Evolutionary conservation across 2,797 vertebrate genomes (phyloP), one percentile per base, ranked within the genome.

Genomic region (Gymnoscopelus braueri): DNA sequence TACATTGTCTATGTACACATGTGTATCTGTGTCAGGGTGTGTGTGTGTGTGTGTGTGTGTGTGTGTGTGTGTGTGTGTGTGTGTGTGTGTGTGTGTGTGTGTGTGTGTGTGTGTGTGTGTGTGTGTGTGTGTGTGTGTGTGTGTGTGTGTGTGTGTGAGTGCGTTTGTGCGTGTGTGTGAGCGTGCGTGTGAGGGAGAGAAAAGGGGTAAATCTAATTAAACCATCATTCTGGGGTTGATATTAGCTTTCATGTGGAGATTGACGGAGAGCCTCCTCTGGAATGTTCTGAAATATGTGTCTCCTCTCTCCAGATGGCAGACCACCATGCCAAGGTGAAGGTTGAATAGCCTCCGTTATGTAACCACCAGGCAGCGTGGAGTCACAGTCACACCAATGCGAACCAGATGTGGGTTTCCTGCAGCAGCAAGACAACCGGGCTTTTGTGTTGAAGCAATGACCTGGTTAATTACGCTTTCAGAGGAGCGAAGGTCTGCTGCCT

Each of bases 351-450:
- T 63, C 39, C 0, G 63, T 91, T 89, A 87, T 75, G 80, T 84
- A 90, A 90, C 80, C 57, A 13, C 24, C 71, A 69, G 72, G 80
- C 84, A 85, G 78, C 71, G 57, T 60, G 73, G 60, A 66, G 58
- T 74, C 61, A 35, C 61, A 73, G 68, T 67, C 63, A 49, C 65
- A 65, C 61, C 70, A 58, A 92, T 88, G 84, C 32, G 77, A 91
- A 89, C 87, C 91, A 93, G 91, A 93, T 93, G 91, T 92, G 86
- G 69, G 60, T 76, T 77, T 83, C 54, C 56, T 76, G 77, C 78
- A 56, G 86, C 67, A 52, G 48, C 1, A 35, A n/a, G 64, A 90
- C 87, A 93, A 92, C 84, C 53, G 74, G 60, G 5, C 84, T 71
- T 82, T 90, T 92, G 87, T 92, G 84, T 84, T 67, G 65, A 80